These are phyloP conservation scores for Apodemia duryi DNA, from an alignment of 2,888 invertebrate genomes.

Conservation along the genomic window DNA sequence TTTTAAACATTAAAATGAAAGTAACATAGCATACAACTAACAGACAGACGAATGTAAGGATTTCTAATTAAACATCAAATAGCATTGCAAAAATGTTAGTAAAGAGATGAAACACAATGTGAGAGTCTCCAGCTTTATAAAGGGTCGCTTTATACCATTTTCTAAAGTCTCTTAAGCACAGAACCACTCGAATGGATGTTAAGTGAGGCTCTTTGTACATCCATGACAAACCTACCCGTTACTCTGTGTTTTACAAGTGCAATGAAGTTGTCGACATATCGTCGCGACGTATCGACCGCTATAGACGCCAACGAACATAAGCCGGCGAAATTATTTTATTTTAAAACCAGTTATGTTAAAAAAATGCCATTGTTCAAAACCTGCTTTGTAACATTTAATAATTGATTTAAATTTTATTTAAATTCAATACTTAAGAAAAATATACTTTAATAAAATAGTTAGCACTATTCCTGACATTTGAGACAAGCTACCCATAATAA, in stretches of 20 bases:
- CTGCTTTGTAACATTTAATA: too few species aligned
- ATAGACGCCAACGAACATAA: constrained; percentile 33
- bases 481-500: too few species aligned
- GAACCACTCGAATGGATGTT: constrained; percentile 6
- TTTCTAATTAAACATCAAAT: neutral
- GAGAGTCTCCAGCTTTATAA: neutral
- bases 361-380: too few species aligned
- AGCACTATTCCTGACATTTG: too few species aligned
- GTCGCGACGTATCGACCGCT: constrained; percentile 68
- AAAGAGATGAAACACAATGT: neutral
- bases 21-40: too few species aligned
- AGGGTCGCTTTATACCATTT: neutral
- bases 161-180: constrained; percentile 5
- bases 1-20: too few species aligned
- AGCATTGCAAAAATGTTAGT: neutral
- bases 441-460: too few species aligned
- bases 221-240: neutral
- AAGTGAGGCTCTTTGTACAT: constrained; percentile 5
- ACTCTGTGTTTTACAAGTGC: constrained; percentile 8
- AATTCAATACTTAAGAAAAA: too few species aligned
- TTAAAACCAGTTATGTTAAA: too few species aligned
- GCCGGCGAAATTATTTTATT: neutral
- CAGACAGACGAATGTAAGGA: neutral
- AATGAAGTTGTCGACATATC: constrained; percentile 20
- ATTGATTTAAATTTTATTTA: too few species aligned